Percentiles rank a stretch among this genome's conserved stretches.
Evolutionary conservation across 2,113 vertebrate species (phyloP).

Genomic region (Potamarius usumacintae): DNA sequence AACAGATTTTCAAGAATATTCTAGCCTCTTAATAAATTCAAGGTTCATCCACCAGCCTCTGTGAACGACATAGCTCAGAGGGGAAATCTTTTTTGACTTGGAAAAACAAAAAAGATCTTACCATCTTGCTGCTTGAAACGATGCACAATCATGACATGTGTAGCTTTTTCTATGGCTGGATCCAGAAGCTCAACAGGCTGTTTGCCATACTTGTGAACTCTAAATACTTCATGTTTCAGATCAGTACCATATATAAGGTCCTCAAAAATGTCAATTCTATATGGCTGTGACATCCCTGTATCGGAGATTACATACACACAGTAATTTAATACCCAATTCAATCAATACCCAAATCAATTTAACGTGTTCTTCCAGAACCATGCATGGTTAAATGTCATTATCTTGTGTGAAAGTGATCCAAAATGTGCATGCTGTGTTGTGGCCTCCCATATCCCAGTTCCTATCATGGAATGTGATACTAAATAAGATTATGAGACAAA

Average conservation of each 20-base stretch:
- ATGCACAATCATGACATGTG: constrained; percentile 88
- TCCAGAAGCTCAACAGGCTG: constrained; percentile 80
- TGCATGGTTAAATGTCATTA: neutral
- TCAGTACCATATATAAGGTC: constrained; percentile 95
- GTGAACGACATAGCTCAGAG: neutral
- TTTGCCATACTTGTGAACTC: constrained; percentile 90
- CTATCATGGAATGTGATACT: neutral
- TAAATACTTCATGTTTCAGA: constrained; percentile 88
- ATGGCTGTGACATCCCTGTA: constrained; percentile 89
- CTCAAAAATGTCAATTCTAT: constrained; percentile 94
- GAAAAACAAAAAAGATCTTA: constrained; percentile 62
- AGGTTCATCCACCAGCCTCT: neutral
- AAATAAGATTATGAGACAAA: neutral
- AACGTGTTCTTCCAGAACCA: neutral
- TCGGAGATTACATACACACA: constrained; percentile 10
- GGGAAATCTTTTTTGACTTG: neutral
- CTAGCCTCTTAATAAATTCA: neutral
- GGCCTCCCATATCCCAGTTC: neutral
- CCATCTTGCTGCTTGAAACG: constrained; percentile 92
- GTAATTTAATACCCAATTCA: neutral
- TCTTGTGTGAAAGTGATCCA: neutral
- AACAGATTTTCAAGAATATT: neutral
- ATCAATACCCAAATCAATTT: neutral
- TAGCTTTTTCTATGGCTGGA: constrained; percentile 86
- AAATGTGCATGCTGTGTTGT: neutral